Evolutionary conservation across 2,888 invertebrate genomes (phyloP).

Genomic region (Subacronicta megacephala): DNA sequence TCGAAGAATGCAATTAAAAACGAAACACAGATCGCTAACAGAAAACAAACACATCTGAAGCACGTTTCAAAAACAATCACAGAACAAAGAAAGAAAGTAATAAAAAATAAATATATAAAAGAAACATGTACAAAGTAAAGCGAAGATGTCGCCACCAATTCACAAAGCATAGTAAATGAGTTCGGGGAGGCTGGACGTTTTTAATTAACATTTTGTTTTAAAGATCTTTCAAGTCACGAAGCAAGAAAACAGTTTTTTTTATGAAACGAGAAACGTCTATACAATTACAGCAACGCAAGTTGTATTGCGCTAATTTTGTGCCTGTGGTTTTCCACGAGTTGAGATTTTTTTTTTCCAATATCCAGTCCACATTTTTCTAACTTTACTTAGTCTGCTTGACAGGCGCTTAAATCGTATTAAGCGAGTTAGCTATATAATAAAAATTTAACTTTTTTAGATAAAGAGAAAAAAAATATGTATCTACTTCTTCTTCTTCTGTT

Average conservation of each 20-base stretch:
- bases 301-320: background rate
- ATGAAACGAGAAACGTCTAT: background rate
- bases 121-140: slow-evolving; percentile 31
- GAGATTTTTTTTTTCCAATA: too few relatives aligned
- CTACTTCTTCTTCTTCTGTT: too few relatives aligned
- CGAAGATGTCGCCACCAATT: slow-evolving; percentile 53
- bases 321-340: too few relatives aligned
- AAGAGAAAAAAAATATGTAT: too few relatives aligned
- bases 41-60: slow-evolving; percentile 20
- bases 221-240: slow-evolving; percentile 51
- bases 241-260: background rate
- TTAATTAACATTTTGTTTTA: slow-evolving; percentile 77
- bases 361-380: too few relatives aligned
- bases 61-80: slow-evolving; percentile 34
- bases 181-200: slow-evolving; percentile 60
- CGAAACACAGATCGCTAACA: slow-evolving; percentile 9
- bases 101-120: too few relatives aligned
- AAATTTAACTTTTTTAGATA: too few relatives aligned
- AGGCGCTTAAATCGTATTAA: too few relatives aligned
- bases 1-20: slow-evolving; percentile 4
- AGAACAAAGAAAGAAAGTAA: slow-evolving; percentile 43
- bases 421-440: too few relatives aligned
- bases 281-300: background rate
- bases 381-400: too few relatives aligned
- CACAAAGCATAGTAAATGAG: slow-evolving; percentile 67